Base-by-base conservation (phyloP, 2,797 vertebrate species). In the Rhinatrema bivittatum region DNA sequence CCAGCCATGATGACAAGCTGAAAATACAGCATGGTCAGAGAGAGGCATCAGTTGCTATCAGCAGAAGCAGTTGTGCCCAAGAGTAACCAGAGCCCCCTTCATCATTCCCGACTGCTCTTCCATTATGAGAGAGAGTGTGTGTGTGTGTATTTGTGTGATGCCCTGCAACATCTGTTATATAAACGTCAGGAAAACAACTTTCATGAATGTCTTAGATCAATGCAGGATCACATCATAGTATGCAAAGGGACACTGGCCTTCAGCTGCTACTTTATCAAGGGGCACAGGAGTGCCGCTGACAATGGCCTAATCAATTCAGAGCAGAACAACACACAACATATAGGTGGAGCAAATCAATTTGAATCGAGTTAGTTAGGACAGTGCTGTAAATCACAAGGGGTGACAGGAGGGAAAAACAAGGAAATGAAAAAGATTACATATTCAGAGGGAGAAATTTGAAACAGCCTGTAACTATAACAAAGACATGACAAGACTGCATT, bases 1-100 rank as follows among this genome's bases (percentile, higher is more conserved):
- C 91, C 91, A 24, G 95, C 91, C 93, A 98, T 97, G 77, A 98
- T 97, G 78, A 97, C 91, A 26, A 98, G 86, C 95, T 98, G 92
- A 78, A 90, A 86, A 82, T 84, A 91, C 41, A 93, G 85, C 84
- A 90, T 84, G 70, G 57, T 73, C 66, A 72, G 55, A 81, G 22
- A 68, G 26, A 77, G 39, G 46, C 20, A 18, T 81, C 70, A 81
- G 76, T 62, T 38, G 74, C 36, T 32, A 46, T 56, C 11, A 62
- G 45, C 19, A 39, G 46, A 50, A 13, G 40, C 27, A 34, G 38
- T 33, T 36, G 19, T 35, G 58, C 56, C 56, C 72, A 4, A 2
- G 10, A 73, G 60, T 63, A 38, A 13, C 42, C 56, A 56, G 37
- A 13, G 42, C 56, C 69, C 60, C 61, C 56, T 60, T 43, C 52